Evolutionary conservation across 2,797 vertebrate genomes (phyloP), one percentile per base, ranked within the genome.

Genomic region (Sebastolobus alascanus): DNA sequence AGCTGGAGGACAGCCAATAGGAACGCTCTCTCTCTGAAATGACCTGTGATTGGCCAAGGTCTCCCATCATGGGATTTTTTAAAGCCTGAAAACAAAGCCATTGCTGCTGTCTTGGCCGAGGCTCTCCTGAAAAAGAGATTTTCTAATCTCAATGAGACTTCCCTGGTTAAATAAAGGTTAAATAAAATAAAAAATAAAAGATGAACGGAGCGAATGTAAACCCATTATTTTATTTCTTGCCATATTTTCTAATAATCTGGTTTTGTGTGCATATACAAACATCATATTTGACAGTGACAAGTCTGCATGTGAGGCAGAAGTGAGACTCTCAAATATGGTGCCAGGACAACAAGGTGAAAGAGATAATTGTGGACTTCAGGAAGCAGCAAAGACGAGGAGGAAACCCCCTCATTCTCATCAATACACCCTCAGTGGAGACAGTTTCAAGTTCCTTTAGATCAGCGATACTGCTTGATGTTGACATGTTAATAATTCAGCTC

Each of bases 401-500:
- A 84, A 70, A 46, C 54, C 56, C 40, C 33, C 9, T 66, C 14
- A 37, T 71, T 64, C 40, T 76, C 86, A 88, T 90, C 79, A 76
- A 82, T 80, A 83, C 59, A 54, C 63, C 50, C 60, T 64, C 40
- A 60, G 74, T 54, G 22, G 71, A 67, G 40, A 46, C 66, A 83
- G 65, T 85, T 90, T 83, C 59, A 35, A 5, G 56, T 82, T 81
- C 69, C 79, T 81, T 73, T 83, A 37, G 71, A 67, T 87, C 86
- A 84, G 79, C 82, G 78, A 59, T 72, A 65, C 43, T 6, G 71
- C 68, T 55, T 80, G 73, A 82, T 75, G 75, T 66, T 87, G 80
- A 84, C 68, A 61, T 55, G 68, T 65, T 74, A 78, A 71, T 74
- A 50, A 50, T 50, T 73, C 77, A 81, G 55, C 83, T 64, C 52